Conservation (phyloP, 2,888 invertebrate species). For the Erebia ligea region DNA sequence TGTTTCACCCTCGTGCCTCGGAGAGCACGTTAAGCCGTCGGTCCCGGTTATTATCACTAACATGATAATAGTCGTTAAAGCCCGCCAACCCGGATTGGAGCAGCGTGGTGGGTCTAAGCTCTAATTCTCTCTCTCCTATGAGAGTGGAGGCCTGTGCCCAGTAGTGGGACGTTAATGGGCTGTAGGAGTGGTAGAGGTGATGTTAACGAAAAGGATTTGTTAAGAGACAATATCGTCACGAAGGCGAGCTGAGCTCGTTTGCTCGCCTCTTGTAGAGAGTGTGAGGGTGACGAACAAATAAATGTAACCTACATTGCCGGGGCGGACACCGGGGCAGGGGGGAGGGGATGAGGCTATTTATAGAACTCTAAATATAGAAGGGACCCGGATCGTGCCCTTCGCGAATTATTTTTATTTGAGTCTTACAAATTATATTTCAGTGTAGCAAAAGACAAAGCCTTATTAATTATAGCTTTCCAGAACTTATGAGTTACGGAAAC, state of each 20-base stretch:
- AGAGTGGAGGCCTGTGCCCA: too few species aligned
- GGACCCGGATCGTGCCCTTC: conserved; percentile 58
- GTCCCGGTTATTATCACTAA: too few species aligned
- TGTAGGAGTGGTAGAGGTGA: neutral
- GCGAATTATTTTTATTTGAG: conserved; percentile 43
- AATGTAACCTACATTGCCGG: conserved; percentile 46
- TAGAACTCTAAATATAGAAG: conserved; percentile 68
- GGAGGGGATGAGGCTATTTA: conserved; percentile 56
- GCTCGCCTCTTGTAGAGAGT: neutral
- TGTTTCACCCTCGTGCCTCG: too few species aligned
- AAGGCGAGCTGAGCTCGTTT: neutral
- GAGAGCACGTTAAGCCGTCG: too few species aligned
- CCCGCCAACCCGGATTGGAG: too few species aligned
- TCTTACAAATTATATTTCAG: conserved; percentile 10
- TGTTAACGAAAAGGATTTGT: neutral
- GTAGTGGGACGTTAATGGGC: too few species aligned
- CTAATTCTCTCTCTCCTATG: too few species aligned
- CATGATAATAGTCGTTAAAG: too few species aligned
- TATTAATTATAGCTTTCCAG: neutral
- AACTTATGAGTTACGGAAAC: too few species aligned
- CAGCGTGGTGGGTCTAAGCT: too few species aligned
- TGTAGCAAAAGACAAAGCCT: neutral
- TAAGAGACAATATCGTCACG: neutral
- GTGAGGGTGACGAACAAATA: conserved; percentile 22
- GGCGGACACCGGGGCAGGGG: conserved; percentile 30